phyloP scores from a whole-genome alignment of 2,888 invertebrate species.

The Acrocyrtus sp. region DNA sequence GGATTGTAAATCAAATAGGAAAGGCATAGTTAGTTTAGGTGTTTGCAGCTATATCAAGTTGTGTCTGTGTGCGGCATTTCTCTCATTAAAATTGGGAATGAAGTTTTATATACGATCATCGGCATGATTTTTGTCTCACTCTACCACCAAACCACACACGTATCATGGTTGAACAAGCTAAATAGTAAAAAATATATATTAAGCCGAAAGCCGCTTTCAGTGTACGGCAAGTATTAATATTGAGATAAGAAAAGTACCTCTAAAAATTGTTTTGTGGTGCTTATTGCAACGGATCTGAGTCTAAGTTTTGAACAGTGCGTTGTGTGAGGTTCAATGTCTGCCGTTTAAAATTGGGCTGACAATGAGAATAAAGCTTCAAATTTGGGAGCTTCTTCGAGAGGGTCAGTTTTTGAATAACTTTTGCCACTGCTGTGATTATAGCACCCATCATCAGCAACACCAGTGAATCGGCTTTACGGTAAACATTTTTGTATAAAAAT shows the following conservation, averaged over 20 bases:
- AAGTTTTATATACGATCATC: too few relatives aligned
- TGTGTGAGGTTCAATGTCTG: slow-evolving; percentile 16
- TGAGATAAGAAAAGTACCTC: background rate
- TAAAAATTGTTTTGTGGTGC: background rate
- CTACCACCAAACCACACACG: slow-evolving; percentile 38
- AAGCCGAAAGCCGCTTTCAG: background rate
- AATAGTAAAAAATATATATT: slow-evolving; percentile 23
- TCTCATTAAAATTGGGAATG: slow-evolving; percentile 35
- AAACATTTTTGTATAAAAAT: background rate
- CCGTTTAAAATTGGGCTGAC: slow-evolving; percentile 14
- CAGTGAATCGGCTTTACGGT: background rate
- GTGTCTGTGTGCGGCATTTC: slow-evolving; percentile 33
- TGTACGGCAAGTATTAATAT: background rate
- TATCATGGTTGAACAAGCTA: slow-evolving; percentile 31
- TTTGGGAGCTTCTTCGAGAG: too few relatives aligned
- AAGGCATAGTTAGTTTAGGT: too few relatives aligned
- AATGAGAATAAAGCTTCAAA: slow-evolving; percentile 2
- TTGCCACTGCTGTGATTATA: background rate
- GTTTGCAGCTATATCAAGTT: too few relatives aligned
- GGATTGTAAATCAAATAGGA: too few relatives aligned
- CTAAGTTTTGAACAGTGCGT: slow-evolving; percentile 14
- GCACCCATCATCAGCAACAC: background rate
- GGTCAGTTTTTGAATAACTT: slow-evolving; percentile 21
- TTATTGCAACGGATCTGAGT: slow-evolving; percentile 11
- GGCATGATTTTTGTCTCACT: slow-evolving; percentile 38